phyloP scores from a whole-genome alignment of 2,888 invertebrate species.

The Maniola hyperantus region DNA sequence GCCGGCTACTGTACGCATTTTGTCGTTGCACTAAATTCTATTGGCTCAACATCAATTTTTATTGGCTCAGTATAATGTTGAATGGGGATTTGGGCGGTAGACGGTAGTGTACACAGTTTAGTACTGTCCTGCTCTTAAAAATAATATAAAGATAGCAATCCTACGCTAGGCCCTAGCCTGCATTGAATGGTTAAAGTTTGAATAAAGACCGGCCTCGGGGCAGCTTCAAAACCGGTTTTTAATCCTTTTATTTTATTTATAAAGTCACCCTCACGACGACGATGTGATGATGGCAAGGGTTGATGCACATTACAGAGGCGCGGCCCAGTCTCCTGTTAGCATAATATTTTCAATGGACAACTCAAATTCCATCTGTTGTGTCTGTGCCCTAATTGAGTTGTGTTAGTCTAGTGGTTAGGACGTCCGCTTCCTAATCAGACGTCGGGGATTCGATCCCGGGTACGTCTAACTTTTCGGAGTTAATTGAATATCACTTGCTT shows the following conservation, averaged over 20 bases:
- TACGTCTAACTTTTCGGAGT: no score
- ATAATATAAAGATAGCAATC: not conserved
- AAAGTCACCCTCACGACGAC: conserved; percentile 41
- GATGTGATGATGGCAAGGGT: conserved; percentile 23
- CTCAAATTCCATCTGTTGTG: no score
- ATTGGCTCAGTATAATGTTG: not conserved
- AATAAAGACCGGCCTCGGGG: conserved; percentile 67
- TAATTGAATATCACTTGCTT: no score
- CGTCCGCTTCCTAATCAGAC: no score
- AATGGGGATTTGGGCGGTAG: no score
- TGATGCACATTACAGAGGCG: conserved; percentile 13
- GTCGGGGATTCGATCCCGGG: no score
- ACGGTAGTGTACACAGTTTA: not conserved
- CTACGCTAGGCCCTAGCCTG: conserved; percentile 45
- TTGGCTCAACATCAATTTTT: not conserved
- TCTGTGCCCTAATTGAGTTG: not conserved
- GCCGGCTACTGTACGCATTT: no score
- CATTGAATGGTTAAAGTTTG: conserved; percentile 68
- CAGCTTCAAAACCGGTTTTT: conserved; percentile 49
- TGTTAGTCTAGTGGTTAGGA: no score
- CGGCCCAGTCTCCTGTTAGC: not conserved
- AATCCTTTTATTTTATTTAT: conserved; percentile 57
- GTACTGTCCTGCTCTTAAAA: conserved; percentile 9
- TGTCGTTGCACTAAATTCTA: not conserved
- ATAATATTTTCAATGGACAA: not conserved